Base-by-base conservation (phyloP, 2,113 vertebrate genomes). In the Girardinichthys multiradiatus region DNA sequence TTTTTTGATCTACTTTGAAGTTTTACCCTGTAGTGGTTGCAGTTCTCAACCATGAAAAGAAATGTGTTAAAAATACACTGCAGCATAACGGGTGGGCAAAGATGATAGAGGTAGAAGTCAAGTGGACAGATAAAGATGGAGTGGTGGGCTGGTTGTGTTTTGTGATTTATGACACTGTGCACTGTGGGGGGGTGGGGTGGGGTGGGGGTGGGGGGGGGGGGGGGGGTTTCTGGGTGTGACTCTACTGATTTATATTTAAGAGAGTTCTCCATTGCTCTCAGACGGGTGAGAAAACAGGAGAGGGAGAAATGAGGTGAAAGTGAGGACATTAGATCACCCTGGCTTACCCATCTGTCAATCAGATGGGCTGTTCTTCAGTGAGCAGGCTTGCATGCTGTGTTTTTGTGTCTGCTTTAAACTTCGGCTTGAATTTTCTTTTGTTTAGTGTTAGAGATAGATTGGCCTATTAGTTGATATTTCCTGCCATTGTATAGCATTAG, bases 181-280 rank as follows among this genome's bases (percentile, higher is more conserved):
- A n/a, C n/a, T n/a, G 81, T 81, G 85, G 45, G 2, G 90, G 82
- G 90, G 82, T 67, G 81, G 82, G 83, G 84, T 87, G 87, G 81
- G 82, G 85, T 14, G 2, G 90, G 82, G 90, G 82, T 67, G 81
- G 82, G 87, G 81, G 82, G 85, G 45, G 2, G 90, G 82, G 90
- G 82, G 69, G 81, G 82, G 83, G 84, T 87, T 83, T 3, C 70
- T 69, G 77, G 70, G 74, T 82, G 84, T 8, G 85, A 89, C 89
- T 89, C 87, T 31, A 72, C 87, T 84, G 89, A 93, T 93, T 92
- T 92, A 94, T 93, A 89, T 93, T 88, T 86, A 86, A 90, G 87
- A 84, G 65, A 82, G 82, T 70, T 76, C 74, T 88, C 80, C 74
- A 79, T 91, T 72, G 76, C 85, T 86, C 90, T 87, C 77, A 33